Percentiles rank a stretch among this genome's conserved stretches.
phyloP scores from a whole-genome alignment of 2,797 vertebrate genomes.

The Phataginus tetradactyla region DNA sequence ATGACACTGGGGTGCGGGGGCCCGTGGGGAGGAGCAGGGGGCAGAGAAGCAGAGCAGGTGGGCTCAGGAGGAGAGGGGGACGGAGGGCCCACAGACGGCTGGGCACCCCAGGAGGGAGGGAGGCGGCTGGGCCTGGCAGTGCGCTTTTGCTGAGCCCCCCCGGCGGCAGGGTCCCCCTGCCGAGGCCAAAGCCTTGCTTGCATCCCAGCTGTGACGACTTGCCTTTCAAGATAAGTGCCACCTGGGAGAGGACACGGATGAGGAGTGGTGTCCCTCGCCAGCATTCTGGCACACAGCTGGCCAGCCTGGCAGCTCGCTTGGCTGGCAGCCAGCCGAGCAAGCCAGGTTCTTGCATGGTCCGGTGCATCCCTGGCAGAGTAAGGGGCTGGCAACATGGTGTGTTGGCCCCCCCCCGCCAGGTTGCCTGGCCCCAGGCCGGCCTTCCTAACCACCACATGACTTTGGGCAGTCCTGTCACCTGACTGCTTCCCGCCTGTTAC shows the following conservation, averaged over 20 bases:
- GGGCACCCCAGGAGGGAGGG: not conserved
- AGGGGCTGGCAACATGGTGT: not conserved
- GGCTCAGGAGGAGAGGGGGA: not conserved
- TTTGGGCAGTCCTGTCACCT: not conserved
- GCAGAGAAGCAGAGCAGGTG: not conserved
- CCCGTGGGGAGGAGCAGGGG: not conserved
- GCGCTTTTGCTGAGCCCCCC: not conserved
- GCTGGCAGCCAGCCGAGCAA: not conserved
- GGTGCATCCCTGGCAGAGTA: not conserved
- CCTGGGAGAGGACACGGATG: slow-evolving; percentile 90
- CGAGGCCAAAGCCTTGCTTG: not conserved
- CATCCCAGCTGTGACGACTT: not conserved
- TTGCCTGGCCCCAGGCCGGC: accelerated
- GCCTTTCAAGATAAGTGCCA: slow-evolving; percentile 87
- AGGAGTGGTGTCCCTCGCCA: slow-evolving; percentile 86
- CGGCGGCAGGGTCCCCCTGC: accelerated
- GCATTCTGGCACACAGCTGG: slow-evolving; percentile 90
- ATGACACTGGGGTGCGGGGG: not conserved
- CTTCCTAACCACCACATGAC: not conserved
- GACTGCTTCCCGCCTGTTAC: not conserved
- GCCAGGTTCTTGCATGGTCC: not conserved
- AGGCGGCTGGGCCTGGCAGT: not conserved
- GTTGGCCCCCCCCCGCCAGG: not conserved
- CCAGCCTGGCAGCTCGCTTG: slow-evolving; percentile 84
- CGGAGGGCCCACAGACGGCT: not conserved